These are phyloP conservation scores for Diacarnus erythraeanus DNA, from an alignment of 37 sponge, comb jelly and placozoan species.

Conservation along the genomic window DNA sequence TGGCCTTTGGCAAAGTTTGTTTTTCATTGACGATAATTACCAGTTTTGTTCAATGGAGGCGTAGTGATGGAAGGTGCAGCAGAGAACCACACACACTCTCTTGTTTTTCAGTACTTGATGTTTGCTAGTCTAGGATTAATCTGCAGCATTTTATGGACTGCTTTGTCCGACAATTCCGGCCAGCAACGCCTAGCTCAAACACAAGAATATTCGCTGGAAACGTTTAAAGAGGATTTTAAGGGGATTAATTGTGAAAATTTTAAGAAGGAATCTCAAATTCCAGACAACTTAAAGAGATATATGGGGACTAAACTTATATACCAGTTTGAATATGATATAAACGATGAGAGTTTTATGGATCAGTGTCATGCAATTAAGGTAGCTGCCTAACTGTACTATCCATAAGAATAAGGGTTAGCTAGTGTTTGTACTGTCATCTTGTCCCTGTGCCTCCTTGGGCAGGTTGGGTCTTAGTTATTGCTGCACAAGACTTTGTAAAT, in stretches of 20 bases:
- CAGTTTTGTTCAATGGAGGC: too few relatives aligned
- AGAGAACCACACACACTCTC: too few relatives aligned
- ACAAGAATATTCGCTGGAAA: neutral
- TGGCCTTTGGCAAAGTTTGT: too few relatives aligned
- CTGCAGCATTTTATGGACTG: neutral
- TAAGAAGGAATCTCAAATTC: neutral
- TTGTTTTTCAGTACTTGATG: slow-evolving; percentile 1
- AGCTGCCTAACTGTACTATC: too few relatives aligned
- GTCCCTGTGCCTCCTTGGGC: too few relatives aligned
- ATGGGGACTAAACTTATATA: slow-evolving; percentile 1
- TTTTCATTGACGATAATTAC: too few relatives aligned
- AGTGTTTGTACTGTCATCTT: too few relatives aligned
- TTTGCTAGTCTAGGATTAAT: neutral
- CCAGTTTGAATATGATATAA: neutral
- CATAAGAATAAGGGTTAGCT: too few relatives aligned
- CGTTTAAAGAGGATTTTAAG: neutral
- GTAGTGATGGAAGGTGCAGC: too few relatives aligned
- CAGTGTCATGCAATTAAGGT: neutral
- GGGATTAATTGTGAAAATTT: neutral
- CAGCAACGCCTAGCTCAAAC: neutral
- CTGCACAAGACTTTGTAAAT: too few relatives aligned
- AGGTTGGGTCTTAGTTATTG: too few relatives aligned
- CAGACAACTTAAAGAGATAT: neutral
- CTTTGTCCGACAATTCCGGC: neutral
- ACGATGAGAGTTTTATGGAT: neutral